These are phyloP conservation scores for Anguilla japonica DNA, from an alignment of 2,113 vertebrate species.

Conservation along the genomic window DNA sequence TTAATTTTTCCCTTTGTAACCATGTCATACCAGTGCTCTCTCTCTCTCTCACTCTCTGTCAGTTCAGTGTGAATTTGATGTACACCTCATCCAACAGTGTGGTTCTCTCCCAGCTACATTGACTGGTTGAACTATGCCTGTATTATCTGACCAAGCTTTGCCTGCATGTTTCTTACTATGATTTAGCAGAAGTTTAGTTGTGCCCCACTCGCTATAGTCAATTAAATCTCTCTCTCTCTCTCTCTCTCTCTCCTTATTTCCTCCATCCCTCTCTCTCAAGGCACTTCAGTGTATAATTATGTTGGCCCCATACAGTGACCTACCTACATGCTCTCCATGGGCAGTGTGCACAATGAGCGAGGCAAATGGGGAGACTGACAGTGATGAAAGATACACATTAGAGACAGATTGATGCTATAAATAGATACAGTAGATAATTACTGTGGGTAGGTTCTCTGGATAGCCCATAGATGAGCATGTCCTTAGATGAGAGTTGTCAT, in stretches of 20 bases:
- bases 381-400: conserved; percentile 20
- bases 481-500: background rate
- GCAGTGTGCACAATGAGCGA: conserved; percentile 16
- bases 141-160: background rate
- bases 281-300: conserved; percentile 26
- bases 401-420: conserved; percentile 25
- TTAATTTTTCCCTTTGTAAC: background rate
- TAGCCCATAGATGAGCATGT: background rate
- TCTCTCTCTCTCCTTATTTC: background rate
- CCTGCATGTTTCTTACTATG: background rate
- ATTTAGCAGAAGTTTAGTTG: background rate
- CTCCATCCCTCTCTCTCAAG: background rate
- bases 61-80: background rate
- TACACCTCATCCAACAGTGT: background rate
- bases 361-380: conserved; percentile 1
- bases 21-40: background rate
- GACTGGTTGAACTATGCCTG: too few species aligned
- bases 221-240: background rate
- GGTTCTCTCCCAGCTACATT: too few species aligned
- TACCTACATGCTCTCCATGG: conserved; percentile 28
- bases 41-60: background rate
- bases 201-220: too few species aligned
- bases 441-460: background rate
- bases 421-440: conserved; percentile 19
- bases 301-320: conserved; percentile 26